Base-by-base conservation (phyloP, 2,888 invertebrate species). In the Andrena haemorrhoa region DNA sequence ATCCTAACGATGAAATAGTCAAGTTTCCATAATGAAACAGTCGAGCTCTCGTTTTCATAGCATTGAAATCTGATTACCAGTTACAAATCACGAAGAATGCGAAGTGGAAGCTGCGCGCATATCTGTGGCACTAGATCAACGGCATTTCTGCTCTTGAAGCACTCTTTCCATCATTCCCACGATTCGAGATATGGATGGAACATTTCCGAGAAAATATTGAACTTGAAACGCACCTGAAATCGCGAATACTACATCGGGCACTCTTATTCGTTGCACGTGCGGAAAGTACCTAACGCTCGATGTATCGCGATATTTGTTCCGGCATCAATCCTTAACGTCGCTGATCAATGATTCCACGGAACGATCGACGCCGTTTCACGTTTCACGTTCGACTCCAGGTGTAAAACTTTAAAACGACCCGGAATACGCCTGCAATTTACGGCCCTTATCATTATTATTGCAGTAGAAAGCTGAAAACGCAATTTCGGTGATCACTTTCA, bases 281-380 rank as follows among this genome's bases (percentile, higher is more conserved):
- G 20, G n/a, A 29, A 31, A 2, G 20, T 10, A n/a, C n/a, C n/a
- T n/a, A 41, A 3, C 8, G 29, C 12, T 16, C 20, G 4, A 1
- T 16, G 16, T n/a, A 23, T 35, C 16, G 23, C 5, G n/a, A 31
- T 51, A 31, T 64, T 76, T 63, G 64, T 63, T 56, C 3, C 12
- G 7, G 31, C n/a, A 63, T 41, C 33, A 23, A 53, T 63, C 7
- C n/a, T 16, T 12, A 16, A 66, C 20, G 16, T 71, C 16, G 33
- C 2, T 58, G 58, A 33, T 31, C 68, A 16, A 23, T n/a, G 33
- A n/a, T 16, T 2, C 4, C 1, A 41, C 60, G 33, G 51, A 61
- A 29, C 6, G 29, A 29, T 12, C 41, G 10, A 1, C 6, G 29
- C 33, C 29, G 51, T 20, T 33, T 2, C 7, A 2, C 6, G 12